A percentile compares a stretch with the other conserved stretches of the same genome.
These are phyloP conservation scores for Aegypius monachus DNA, from an alignment of 2,113 vertebrate genomes.

Conservation along the genomic window DNA sequence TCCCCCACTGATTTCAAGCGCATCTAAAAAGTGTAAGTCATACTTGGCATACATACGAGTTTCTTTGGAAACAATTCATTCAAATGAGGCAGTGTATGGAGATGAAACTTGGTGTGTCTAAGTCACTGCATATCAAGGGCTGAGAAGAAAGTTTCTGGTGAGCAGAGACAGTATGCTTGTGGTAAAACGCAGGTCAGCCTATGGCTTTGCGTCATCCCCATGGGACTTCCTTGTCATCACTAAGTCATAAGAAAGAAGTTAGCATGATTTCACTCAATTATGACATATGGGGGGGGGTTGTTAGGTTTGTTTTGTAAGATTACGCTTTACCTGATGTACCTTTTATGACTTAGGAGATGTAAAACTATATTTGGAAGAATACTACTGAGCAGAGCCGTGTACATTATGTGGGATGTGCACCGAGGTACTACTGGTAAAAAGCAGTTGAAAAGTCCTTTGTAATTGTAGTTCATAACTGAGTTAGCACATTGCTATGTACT, in stretches of 20 bases:
- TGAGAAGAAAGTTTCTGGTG: background rate
- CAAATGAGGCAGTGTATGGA: background rate
- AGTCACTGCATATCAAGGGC: background rate
- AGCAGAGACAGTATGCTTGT: background rate
- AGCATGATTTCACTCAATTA: background rate
- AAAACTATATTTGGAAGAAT: background rate
- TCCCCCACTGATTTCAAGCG: background rate
- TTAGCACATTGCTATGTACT: background rate
- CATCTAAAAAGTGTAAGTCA: background rate
- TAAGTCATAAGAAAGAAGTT: background rate
- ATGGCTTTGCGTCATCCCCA: background rate
- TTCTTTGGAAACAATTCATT: background rate
- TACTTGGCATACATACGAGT: rapidly evolving
- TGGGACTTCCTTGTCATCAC: background rate
- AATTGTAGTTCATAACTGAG: background rate
- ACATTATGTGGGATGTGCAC: background rate
- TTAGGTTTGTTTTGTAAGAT: background rate
- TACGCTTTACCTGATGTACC: background rate
- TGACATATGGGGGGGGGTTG: rapidly evolving
- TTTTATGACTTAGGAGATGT: background rate
- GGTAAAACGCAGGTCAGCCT: background rate
- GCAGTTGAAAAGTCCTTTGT: background rate
- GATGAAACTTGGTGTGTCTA: background rate
- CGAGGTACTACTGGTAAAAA: background rate
- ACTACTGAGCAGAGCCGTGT: background rate